Conservation (phyloP, 2,113 vertebrate species). For the Petaurus breviceps region DNA sequence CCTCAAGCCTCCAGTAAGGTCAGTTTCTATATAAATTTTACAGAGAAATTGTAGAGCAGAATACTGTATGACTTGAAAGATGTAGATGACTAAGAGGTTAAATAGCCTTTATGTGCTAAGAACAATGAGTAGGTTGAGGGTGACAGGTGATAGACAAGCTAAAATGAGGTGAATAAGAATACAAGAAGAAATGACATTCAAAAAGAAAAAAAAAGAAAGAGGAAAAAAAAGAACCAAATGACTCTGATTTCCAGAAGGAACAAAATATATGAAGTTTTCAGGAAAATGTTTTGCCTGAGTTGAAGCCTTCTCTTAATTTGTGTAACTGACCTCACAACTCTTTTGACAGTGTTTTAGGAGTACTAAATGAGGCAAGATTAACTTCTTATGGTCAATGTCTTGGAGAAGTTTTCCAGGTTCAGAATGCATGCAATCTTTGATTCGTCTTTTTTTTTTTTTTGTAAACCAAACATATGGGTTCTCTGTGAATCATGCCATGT, state of each 20-base stretch:
- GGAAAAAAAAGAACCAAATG: conserved; percentile 63
- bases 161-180: conserved; percentile 48
- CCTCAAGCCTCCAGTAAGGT: conserved; percentile 39
- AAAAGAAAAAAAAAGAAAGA: conserved; percentile 12
- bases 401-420: conserved; percentile 54
- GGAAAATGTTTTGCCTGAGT: conserved; percentile 71
- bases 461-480: conserved; percentile 50
- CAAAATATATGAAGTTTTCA: conserved; percentile 57
- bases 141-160: conserved; percentile 11
- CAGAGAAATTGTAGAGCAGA: conserved; percentile 1
- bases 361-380: conserved; percentile 68
- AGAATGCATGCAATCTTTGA: conserved; percentile 51
- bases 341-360: conserved; percentile 71
- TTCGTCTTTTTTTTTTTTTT: conserved; percentile 66
- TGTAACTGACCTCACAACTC: conserved; percentile 61
- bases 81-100: conserved; percentile 29
- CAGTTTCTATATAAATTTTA: conserved; percentile 36
- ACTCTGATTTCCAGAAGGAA: conserved; percentile 74
- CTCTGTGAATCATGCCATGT: conserved; percentile 42
- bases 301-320: conserved; percentile 65
- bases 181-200: conserved; percentile 1
- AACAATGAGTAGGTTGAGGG: conserved; percentile 42
- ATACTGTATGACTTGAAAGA: conserved; percentile 3
- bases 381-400: conserved; percentile 64
- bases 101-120: conserved; percentile 49